A percentile compares a stretch with the other conserved stretches of the same genome.
phyloP scores from a whole-genome alignment of 2,113 vertebrate species.

The Archilochus colubris region DNA sequence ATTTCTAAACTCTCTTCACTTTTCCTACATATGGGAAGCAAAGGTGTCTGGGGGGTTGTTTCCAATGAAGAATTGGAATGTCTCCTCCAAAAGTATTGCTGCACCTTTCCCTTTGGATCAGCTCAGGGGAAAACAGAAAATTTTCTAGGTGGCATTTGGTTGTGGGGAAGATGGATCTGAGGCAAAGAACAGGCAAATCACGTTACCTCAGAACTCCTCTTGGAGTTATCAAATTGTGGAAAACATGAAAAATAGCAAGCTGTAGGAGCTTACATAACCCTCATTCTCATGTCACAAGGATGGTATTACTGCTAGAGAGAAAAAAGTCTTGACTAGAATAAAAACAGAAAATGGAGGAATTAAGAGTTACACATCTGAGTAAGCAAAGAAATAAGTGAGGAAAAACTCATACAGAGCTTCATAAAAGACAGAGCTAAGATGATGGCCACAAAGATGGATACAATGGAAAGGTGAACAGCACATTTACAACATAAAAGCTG shows the following conservation, averaged over 20 bases:
- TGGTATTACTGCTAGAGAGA: not conserved
- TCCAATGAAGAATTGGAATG: not conserved
- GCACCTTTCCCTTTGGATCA: rapidly evolving
- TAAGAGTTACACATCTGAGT: not conserved
- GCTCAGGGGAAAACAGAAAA: too few species aligned
- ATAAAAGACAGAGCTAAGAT: rapidly evolving
- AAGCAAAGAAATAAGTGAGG: not conserved
- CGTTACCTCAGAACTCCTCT: not conserved
- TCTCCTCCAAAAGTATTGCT: not conserved
- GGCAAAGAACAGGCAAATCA: not conserved
- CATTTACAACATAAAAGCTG: not conserved
- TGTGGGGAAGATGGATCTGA: not conserved
- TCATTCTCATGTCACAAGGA: not conserved
- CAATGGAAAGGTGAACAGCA: not conserved
- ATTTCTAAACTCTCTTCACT: too few species aligned
- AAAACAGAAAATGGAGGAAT: not conserved
- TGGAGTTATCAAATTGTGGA: not conserved
- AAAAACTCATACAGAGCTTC: not conserved
- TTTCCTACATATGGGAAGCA: not conserved
- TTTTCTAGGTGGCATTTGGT: not conserved
- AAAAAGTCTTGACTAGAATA: not conserved
- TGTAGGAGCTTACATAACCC: not conserved
- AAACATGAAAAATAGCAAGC: not conserved
- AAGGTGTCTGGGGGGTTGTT: not conserved
- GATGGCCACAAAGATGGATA: not conserved